Conservation (phyloP, 2,888 invertebrate species). For the Latrodectus elegans region DNA sequence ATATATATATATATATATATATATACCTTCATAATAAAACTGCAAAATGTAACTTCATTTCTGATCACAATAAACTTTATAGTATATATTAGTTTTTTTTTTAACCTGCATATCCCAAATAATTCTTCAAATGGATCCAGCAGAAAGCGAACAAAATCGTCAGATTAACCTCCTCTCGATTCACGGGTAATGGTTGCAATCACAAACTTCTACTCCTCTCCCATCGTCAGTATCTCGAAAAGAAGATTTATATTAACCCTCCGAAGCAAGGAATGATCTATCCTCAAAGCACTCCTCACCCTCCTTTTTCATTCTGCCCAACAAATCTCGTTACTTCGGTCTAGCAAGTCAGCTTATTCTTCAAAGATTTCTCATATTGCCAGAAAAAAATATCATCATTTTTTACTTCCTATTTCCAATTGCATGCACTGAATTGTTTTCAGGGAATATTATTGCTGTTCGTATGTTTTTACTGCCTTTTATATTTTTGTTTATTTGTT, state of each 20-base stretch:
- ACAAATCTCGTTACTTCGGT: slow-evolving; percentile 52
- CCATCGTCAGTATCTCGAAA: slow-evolving; percentile 42
- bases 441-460: background rate
- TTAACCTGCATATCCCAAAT: background rate
- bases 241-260: slow-evolving; percentile 51
- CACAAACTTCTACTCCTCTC: slow-evolving; percentile 14
- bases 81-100: no score
- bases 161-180: slow-evolving; percentile 45
- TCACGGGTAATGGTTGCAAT: slow-evolving; percentile 42
- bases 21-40: no score
- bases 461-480: background rate
- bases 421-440: slow-evolving; percentile 10
- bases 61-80: no score
- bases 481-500: background rate
- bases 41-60: no score
- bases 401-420: slow-evolving; percentile 35
- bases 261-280: slow-evolving; percentile 42
- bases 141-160: slow-evolving; percentile 28
- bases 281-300: slow-evolving; percentile 11
- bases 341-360: slow-evolving; percentile 22
- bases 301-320: slow-evolving; percentile 31
- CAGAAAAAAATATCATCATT: slow-evolving; percentile 44
- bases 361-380: slow-evolving; percentile 35
- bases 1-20: no score
- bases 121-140: slow-evolving; percentile 13